Percentiles rank a stretch among this genome's conserved stretches.
Conservation (phyloP, 2,113 vertebrate species). For the Scytalopus superciliaris region DNA sequence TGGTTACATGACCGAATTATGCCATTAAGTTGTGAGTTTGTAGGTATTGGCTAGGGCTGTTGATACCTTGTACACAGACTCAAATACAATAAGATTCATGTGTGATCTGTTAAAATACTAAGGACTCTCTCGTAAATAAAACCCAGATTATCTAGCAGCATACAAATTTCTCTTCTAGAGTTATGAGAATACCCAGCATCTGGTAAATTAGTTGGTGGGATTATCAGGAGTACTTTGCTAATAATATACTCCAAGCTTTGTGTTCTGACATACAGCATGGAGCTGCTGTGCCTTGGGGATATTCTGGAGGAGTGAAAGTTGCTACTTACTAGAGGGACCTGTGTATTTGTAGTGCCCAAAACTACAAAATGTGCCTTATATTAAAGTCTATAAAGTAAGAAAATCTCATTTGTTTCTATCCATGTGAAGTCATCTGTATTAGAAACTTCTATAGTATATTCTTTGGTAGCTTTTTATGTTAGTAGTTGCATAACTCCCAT, state of each 20-base stretch:
- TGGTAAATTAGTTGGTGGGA: neutral
- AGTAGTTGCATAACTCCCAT: neutral
- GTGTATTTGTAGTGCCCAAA: neutral
- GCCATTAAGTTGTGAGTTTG: neutral
- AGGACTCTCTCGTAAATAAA: neutral
- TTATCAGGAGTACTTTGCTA: neutral
- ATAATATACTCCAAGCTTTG: neutral
- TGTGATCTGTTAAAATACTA: neutral
- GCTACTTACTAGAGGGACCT: neutral
- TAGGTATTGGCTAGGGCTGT: neutral
- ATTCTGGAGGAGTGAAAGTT: neutral
- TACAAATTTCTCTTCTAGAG: neutral
- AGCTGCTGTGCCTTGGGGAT: neutral
- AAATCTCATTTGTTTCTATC: neutral
- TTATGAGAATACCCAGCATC: neutral
- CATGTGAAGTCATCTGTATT: neutral
- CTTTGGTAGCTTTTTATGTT: neutral
- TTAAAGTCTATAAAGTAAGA: neutral
- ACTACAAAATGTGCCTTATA: neutral
- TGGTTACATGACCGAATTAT: neutral
- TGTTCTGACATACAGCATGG: neutral
- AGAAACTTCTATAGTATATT: neutral
- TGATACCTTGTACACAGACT: neutral
- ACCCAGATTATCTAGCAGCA: neutral
- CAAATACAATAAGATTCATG: neutral